A percentile compares a stretch with the other conserved stretches of the same genome.
Evolutionary conservation across 2,888 invertebrate species (phyloP).

Genomic region (Eudasyphora cyanicolor): DNA sequence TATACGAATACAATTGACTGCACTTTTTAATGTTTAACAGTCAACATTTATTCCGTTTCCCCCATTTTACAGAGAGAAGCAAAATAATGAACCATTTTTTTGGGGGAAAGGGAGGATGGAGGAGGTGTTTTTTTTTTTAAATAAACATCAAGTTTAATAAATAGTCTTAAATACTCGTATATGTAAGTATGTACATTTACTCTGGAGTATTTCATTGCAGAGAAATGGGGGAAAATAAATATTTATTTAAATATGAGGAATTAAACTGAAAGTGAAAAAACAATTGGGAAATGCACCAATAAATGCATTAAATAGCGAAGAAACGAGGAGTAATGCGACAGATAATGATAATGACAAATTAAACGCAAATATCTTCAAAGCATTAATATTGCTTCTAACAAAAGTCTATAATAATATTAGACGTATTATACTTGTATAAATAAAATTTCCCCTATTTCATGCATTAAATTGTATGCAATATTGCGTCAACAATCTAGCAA

Average conservation of each 20-base stretch:
- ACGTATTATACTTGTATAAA: too few species aligned
- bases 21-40: neutral
- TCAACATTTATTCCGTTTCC: neutral
- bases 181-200: too few species aligned
- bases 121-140: neutral
- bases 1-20: neutral
- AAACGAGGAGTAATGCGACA: neutral
- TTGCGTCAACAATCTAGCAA: too few species aligned
- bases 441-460: too few species aligned
- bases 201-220: neutral
- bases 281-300: neutral
- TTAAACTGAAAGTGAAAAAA: neutral
- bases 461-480: too few species aligned
- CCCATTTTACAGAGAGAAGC: neutral
- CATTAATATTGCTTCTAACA: too few species aligned
- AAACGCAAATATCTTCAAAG: too few species aligned
- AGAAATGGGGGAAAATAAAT: neutral
- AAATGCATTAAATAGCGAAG: neutral
- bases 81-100: too few species aligned
- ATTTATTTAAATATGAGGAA: neutral
- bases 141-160: constrained; percentile 40
- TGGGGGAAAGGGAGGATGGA: too few species aligned
- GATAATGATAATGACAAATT: too few species aligned
- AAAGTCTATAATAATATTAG: too few species aligned
- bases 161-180: constrained; percentile 32